Conservation (phyloP, 2,888 invertebrate species). For the Volucella zonaria region DNA sequence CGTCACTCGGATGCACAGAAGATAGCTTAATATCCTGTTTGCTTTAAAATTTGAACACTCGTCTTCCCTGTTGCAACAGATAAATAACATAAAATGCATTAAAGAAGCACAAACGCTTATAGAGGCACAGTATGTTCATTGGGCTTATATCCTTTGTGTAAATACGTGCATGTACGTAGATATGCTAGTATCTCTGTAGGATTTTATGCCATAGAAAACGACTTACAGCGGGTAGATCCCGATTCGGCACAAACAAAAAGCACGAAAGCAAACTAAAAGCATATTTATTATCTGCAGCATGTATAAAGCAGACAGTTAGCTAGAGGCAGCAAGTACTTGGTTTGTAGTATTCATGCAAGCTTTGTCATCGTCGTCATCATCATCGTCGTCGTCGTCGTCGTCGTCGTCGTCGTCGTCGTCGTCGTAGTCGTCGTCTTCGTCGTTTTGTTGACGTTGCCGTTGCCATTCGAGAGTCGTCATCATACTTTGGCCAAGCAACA, state of each 20-base stretch:
- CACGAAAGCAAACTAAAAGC: constrained; percentile 18
- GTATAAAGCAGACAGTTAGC: constrained; percentile 1
- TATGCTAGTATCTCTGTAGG: no score
- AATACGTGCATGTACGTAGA: no score
- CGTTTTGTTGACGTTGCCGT: background rate
- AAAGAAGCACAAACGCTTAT: background rate
- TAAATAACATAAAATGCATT: constrained; percentile 8
- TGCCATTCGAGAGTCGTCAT: background rate
- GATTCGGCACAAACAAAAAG: background rate
- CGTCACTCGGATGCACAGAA: background rate
- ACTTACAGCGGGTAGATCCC: background rate
- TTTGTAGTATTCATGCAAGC: constrained; percentile 20
- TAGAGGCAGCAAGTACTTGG: constrained; percentile 15
- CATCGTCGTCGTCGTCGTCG: background rate
- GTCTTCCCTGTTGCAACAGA: background rate
- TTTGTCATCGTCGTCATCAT: constrained; percentile 4
- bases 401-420: background rate
- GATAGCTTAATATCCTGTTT: constrained; percentile 30
- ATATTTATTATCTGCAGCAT: constrained; percentile 31
- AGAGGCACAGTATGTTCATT: background rate
- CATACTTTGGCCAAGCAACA: constrained; percentile 12
- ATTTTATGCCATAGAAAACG: constrained; percentile 19
- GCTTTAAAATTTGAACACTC: constrained; percentile 17
- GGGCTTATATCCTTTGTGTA: no score
- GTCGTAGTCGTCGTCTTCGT: background rate